phyloP scores from a whole-genome alignment of 2,797 vertebrate genomes.

The Gadopsis bispinosus region DNA sequence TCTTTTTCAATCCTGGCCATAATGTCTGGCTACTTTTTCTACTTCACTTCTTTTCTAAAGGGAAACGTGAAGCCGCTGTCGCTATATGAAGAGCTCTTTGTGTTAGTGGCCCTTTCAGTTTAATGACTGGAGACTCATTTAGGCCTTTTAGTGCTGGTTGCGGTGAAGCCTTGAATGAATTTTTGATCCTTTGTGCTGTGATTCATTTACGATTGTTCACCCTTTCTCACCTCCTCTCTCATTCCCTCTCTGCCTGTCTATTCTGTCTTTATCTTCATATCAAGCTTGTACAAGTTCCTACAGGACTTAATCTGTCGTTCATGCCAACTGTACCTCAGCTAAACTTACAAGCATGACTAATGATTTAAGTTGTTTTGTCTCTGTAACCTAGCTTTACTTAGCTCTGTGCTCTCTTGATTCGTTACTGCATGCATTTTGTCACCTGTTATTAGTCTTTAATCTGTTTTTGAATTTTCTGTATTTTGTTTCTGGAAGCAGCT shows the following conservation, averaged over 20 bases:
- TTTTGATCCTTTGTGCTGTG: slow-evolving; percentile 28
- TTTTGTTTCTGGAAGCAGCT: neutral
- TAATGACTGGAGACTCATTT: slow-evolving; percentile 59
- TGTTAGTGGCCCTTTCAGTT: slow-evolving; percentile 49
- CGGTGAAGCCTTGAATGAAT: slow-evolving; percentile 18
- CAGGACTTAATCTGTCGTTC: neutral
- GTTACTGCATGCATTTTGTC: neutral
- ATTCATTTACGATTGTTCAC: slow-evolving; percentile 16
- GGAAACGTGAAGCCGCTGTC: slow-evolving; percentile 23
- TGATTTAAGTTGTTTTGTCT: neutral
- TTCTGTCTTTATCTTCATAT: slow-evolving; percentile 14
- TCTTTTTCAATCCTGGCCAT: slow-evolving; percentile 14
- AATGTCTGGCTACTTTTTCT: slow-evolving; percentile 7
- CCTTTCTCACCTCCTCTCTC: neutral
- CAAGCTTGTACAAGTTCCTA: neutral
- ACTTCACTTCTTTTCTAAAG: slow-evolving; percentile 13
- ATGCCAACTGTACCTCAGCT: neutral
- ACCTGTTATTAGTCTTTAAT: neutral
- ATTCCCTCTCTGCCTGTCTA: neutral
- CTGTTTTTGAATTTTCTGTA: neutral
- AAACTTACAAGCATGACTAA: neutral
- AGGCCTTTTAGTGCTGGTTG: slow-evolving; percentile 32
- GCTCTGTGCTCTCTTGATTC: neutral
- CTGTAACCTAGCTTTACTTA: neutral
- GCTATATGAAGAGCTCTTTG: slow-evolving; percentile 33